phyloP scores from a whole-genome alignment of 2,113 vertebrate species.

The Okapia johnstoni region DNA sequence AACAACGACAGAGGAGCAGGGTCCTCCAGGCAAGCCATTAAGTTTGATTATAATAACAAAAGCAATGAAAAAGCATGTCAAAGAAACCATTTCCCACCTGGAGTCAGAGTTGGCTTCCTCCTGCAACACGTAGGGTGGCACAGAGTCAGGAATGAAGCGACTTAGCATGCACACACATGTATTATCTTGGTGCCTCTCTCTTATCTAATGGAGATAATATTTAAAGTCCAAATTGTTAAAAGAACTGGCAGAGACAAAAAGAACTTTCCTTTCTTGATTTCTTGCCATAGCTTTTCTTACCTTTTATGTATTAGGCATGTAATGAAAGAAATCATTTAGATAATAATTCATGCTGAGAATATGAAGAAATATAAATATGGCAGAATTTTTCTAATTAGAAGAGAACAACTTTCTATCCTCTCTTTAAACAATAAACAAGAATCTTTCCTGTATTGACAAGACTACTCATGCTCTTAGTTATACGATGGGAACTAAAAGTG shows the following conservation, averaged over 20 bases:
- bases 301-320: background rate
- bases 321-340: conserved; percentile 15
- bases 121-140: background rate
- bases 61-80: background rate
- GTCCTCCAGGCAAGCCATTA: background rate
- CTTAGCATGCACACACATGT: background rate
- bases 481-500: background rate
- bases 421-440: conserved; percentile 27
- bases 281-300: background rate
- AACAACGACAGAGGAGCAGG: background rate
- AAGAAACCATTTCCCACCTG: background rate
- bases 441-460: background rate
- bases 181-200: background rate
- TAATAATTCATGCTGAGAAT: conserved; percentile 35
- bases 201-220: background rate
- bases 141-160: background rate
- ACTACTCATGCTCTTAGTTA: background rate
- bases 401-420: conserved; percentile 2
- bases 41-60: background rate
- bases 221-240: background rate
- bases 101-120: background rate
- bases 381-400: conserved; percentile 25
- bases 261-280: background rate
- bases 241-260: background rate
- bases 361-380: conserved; percentile 31